A percentile compares a stretch with the other conserved stretches of the same genome.
Evolutionary conservation across 2,797 vertebrate genomes (phyloP).

Genomic region (Silurus lanzhouensis): DNA sequence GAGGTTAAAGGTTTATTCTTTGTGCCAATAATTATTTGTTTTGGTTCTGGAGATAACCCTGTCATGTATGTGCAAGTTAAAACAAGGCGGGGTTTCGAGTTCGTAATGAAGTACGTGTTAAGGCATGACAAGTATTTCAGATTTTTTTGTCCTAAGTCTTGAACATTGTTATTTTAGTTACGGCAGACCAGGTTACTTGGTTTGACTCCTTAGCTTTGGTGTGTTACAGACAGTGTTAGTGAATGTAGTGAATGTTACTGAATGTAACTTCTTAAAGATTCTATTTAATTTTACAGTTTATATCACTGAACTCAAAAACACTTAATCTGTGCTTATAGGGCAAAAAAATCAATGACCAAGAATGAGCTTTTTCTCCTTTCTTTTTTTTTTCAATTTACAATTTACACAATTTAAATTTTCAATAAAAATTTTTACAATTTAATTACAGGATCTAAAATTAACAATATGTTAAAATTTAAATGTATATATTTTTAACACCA

Average conservation of each 20-base stretch:
- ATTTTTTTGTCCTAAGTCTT: not conserved
- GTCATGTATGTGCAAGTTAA: not conserved
- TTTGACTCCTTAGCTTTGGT: not conserved
- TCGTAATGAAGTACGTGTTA: not conserved
- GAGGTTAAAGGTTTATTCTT: not conserved
- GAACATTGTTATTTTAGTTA: not conserved
- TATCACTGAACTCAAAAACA: not conserved
- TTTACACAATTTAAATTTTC: too few relatives aligned
- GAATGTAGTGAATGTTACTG: too few relatives aligned
- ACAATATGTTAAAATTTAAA: not conserved
- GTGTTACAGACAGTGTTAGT: not conserved
- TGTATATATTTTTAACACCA: not conserved
- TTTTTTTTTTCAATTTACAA: too few relatives aligned
- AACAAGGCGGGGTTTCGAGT: not conserved
- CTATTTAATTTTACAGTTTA: not conserved
- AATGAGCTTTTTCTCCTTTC: too few relatives aligned
- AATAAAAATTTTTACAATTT: too few relatives aligned
- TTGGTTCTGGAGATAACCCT: not conserved
- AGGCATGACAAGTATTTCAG: constrained; percentile 1
- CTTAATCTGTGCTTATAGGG: not conserved
- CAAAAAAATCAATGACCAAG: not conserved
- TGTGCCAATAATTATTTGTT: not conserved
- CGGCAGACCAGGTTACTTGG: not conserved
- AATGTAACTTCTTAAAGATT: not conserved
- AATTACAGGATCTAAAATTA: not conserved